Evolutionary conservation across 1,140 invertebrate genomes (phyloP).

Genomic region (Drosophila bocqueti): DNA sequence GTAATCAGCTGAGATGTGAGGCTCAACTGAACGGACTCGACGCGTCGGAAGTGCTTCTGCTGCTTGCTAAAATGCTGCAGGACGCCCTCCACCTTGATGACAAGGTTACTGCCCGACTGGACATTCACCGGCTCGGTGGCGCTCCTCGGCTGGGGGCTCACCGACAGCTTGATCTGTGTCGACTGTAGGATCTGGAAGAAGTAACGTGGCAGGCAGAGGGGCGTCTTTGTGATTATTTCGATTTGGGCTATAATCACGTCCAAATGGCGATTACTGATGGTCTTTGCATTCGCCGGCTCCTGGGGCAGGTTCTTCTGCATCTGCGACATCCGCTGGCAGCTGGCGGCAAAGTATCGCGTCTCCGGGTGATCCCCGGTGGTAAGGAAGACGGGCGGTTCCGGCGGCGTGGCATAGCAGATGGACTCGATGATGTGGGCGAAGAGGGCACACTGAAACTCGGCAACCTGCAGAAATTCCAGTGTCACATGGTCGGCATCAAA

Average conservation of each 20-base stretch:
- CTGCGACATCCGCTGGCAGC: slow-evolving; percentile 71
- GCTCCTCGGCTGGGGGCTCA: slow-evolving; percentile 93
- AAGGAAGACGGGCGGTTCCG: slow-evolving; percentile 76
- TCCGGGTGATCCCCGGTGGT: slow-evolving; percentile 78
- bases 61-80: slow-evolving; percentile 89
- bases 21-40: slow-evolving; percentile 90
- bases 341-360: slow-evolving; percentile 73
- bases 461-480: slow-evolving; percentile 91
- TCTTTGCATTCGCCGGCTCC: slow-evolving; percentile 74
- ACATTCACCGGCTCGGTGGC: slow-evolving; percentile 91
- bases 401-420: slow-evolving; percentile 78
- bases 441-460: slow-evolving; percentile 77
- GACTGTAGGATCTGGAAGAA: slow-evolving; percentile 95
- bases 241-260: slow-evolving; percentile 81
- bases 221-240: slow-evolving; percentile 79
- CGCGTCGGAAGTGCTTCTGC: slow-evolving; percentile 89
- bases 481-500: slow-evolving; percentile 96
- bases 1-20: slow-evolving; percentile 89
- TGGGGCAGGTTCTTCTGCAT: slow-evolving; percentile 75
- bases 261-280: slow-evolving; percentile 77
- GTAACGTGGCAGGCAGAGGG: slow-evolving; percentile 88
- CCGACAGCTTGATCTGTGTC: slow-evolving; percentile 92
- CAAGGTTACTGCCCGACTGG: slow-evolving; percentile 91
- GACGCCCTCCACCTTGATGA: slow-evolving; percentile 95
- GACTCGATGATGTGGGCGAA: slow-evolving; percentile 82